phyloP scores from a whole-genome alignment of 2,888 invertebrate genomes.

The Poecilobothrus nobilitatus region DNA sequence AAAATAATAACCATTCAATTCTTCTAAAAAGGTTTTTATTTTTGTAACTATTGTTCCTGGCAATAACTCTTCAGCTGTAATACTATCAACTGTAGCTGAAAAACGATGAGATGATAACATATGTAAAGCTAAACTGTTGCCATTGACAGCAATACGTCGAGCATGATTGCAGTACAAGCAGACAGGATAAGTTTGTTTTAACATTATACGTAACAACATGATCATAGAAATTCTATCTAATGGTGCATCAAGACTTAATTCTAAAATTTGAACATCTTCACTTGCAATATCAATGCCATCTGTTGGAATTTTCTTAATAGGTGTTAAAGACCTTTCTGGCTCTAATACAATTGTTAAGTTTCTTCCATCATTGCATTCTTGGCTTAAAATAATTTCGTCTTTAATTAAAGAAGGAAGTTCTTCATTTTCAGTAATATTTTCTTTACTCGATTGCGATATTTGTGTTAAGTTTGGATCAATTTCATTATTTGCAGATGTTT shows the following conservation, averaged over 20 bases:
- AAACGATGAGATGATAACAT: conserved; percentile 72
- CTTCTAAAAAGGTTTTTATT: conserved; percentile 49
- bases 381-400: no score
- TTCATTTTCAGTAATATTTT: neutral
- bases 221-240: conserved; percentile 66
- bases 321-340: neutral
- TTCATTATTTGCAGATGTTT: conserved; percentile 12
- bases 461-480: no score
- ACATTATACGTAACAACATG: conserved; percentile 63
- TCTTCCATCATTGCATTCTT: no score
- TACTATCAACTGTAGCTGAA: conserved; percentile 67
- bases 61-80: conserved; percentile 63
- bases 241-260: conserved; percentile 64
- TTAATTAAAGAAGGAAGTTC: neutral
- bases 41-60: conserved; percentile 62
- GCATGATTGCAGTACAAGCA: conserved; percentile 85
- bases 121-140: conserved; percentile 69
- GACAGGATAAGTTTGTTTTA: conserved; percentile 56
- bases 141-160: conserved; percentile 74
- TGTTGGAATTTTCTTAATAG: conserved; percentile 23
- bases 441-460: no score
- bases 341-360: neutral
- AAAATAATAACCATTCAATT: conserved; percentile 57
- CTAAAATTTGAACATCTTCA: conserved; percentile 57
- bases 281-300: conserved; percentile 50